These are phyloP conservation scores for Epinephelus awoara DNA, from an alignment of 2,797 vertebrate species.

Conservation along the genomic window DNA sequence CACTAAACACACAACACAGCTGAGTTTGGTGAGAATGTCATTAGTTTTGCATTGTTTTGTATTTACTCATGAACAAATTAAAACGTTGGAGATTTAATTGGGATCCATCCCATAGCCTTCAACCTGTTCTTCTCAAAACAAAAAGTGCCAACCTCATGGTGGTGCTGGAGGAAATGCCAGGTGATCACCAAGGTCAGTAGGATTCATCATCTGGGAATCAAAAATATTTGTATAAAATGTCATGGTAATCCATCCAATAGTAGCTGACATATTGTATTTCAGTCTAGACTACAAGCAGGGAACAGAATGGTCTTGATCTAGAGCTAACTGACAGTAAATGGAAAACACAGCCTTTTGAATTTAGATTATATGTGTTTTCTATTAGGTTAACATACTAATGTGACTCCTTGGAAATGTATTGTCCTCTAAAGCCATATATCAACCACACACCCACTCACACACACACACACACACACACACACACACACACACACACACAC, in stretches of 20 bases:
- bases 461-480: constrained; percentile 12
- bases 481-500: neutral
- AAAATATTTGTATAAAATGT: neutral
- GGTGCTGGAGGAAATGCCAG: neutral
- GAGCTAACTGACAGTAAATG: neutral
- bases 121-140: neutral
- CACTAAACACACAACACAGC: no score
- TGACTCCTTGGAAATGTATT: neutral
- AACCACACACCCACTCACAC: neutral
- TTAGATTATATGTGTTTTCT: neutral
- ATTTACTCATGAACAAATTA: neutral
- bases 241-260: neutral
- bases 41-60: neutral
- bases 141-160: neutral
- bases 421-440: constrained; percentile 1
- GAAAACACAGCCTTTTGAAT: neutral
- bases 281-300: neutral
- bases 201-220: neutral
- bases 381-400: neutral
- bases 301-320: neutral
- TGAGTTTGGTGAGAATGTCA: neutral
- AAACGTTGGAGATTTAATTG: neutral
- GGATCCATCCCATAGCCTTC: neutral
- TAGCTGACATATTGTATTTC: neutral
- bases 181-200: neutral